Evolutionary conservation across 2,113 vertebrate species (phyloP), one percentile per base, ranked within the genome.

Genomic region (Poeciliopsis turrubarensis): DNA sequence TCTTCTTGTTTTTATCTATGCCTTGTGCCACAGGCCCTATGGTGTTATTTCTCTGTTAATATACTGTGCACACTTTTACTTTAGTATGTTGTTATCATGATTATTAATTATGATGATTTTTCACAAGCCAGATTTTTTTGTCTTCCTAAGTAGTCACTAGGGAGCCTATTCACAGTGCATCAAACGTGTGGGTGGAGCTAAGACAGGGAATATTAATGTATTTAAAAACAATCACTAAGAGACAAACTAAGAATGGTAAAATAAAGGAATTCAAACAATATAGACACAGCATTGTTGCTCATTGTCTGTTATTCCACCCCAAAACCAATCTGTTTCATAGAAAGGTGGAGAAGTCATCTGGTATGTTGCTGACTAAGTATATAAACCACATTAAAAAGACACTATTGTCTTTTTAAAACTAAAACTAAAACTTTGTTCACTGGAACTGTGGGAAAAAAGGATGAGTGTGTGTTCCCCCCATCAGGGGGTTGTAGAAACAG

Each of bases 271-370:
- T 13, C 3, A 67, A 31, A 32, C 19, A 39, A 54, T 25, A 15
- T 14, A 44, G 47, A 70, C 54, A 68, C 39, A 47, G 4, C 8
- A 37, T 44, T 25, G 41, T 72, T 44, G 57, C n/a, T 77, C 29
- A 70, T 8, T n/a, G 63, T 63, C 5, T 66, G 41, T 69, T 25
- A 39, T 69, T 57, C 8, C 13, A 65, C 78, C 26, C 65, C 19
- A 63, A 5, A 81, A 69, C 73, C 47, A 2, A 15, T 31, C 70
- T 51, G 61, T 9, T 37, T 30, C 31, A 29, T 13, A 30, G 51
- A 72, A 72, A 75, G 26, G 29, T 70, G 68, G 29, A 37, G 39
- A 29, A 75, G 54, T 88, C 83, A 91, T 88, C 78, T 87, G 85
- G 75, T 47, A 67, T 32, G 29, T 34, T 86, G 71, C 73, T 89